Percentiles rank a stretch among this genome's conserved stretches.
Evolutionary conservation across 2,888 invertebrate species (phyloP).

Genomic region (Epistrophe grossulariae): DNA sequence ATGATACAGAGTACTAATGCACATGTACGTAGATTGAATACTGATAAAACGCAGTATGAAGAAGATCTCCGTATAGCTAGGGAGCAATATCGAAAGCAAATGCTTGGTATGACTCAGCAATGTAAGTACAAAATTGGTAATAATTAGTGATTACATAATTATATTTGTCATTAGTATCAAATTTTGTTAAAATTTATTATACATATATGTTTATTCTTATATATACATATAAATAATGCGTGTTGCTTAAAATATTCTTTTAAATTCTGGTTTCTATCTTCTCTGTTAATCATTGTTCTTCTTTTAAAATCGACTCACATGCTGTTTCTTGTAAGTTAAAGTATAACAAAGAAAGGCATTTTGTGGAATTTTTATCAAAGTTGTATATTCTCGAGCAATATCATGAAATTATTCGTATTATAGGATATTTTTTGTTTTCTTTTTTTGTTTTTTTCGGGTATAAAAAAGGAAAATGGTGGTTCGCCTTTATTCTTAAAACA

Average conservation of each 20-base stretch:
- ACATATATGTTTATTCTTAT: slow-evolving; percentile 27
- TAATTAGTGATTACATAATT: background rate
- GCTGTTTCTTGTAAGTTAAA: slow-evolving; percentile 37
- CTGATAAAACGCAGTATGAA: slow-evolving; percentile 93
- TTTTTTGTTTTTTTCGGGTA: background rate
- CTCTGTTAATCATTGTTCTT: slow-evolving; percentile 62
- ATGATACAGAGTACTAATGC: slow-evolving; percentile 98
- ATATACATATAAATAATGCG: slow-evolving; percentile 28
- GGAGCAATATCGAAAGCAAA: slow-evolving; percentile 92
- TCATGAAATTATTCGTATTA: background rate
- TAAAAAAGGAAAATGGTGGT: background rate
- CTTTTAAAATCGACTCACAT: slow-evolving; percentile 33
- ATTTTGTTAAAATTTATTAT: slow-evolving; percentile 30
- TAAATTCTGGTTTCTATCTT: slow-evolving; percentile 61
- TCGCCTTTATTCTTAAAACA: too few relatives aligned
- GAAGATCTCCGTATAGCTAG: slow-evolving; percentile 94
- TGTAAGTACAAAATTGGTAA: slow-evolving; percentile 88
- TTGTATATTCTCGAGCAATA: background rate
- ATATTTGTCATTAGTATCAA: slow-evolving; percentile 11
- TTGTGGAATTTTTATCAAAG: slow-evolving; percentile 44
- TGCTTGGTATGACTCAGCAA: slow-evolving; percentile 94
- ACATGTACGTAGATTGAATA: slow-evolving; percentile 93
- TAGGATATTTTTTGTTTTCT: background rate
- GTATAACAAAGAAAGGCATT: slow-evolving; percentile 23
- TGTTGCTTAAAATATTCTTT: slow-evolving; percentile 62